These are phyloP conservation scores for Magallana ariakensis DNA, from an alignment of 1,140 invertebrate genomes.

Conservation along the genomic window DNA sequence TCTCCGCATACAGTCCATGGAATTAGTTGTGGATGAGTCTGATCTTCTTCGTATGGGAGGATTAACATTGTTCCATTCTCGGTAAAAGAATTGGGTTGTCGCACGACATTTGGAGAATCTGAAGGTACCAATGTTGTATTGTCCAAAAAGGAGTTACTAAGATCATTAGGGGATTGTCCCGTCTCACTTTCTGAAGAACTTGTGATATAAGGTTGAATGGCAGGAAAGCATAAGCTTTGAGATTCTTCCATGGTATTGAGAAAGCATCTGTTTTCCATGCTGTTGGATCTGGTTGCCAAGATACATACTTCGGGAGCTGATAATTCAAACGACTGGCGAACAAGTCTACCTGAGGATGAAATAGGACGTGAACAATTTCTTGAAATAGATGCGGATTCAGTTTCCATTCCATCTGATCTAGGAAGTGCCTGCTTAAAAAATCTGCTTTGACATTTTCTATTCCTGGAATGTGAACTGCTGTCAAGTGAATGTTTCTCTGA, in stretches of 20 bases:
- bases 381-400: constrained; percentile 44
- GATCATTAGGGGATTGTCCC: constrained; percentile 47
- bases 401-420: constrained; percentile 52
- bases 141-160: constrained; percentile 57
- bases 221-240: constrained; percentile 56
- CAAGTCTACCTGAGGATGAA: constrained; percentile 47
- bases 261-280: constrained; percentile 47
- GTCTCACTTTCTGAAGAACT: constrained; percentile 51
- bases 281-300: constrained; percentile 48
- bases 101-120: constrained; percentile 37
- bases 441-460: constrained; percentile 43
- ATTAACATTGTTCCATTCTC: constrained; percentile 21
- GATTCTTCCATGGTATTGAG: constrained; percentile 36
- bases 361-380: constrained; percentile 36
- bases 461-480: constrained; percentile 46
- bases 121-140: constrained; percentile 57
- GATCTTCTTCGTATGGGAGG: neutral
- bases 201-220: constrained; percentile 62
- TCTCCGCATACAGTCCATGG: constrained; percentile 22
- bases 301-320: constrained; percentile 45
- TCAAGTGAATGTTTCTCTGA: constrained; percentile 29
- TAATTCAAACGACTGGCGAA: constrained; percentile 52
- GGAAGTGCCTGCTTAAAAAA: constrained; percentile 39
- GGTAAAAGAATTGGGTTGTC: constrained; percentile 36
- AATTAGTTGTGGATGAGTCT: neutral